Conservation (phyloP, 2,113 vertebrate genomes). For the Rhombomys opimus region DNA sequence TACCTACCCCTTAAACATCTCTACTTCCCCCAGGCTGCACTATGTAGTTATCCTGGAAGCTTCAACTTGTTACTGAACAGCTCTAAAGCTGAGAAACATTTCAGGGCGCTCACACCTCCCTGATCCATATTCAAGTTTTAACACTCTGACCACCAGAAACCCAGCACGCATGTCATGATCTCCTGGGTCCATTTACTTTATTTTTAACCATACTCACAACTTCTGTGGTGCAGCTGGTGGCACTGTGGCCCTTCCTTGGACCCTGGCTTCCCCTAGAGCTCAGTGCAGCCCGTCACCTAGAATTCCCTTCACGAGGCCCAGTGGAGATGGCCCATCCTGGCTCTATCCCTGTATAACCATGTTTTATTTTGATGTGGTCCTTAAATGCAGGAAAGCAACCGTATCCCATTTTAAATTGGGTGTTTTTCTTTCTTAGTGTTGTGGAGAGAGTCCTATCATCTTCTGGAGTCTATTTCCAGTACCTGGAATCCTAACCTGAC, state of each 20-base stretch:
- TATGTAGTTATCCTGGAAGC: too few relatives aligned
- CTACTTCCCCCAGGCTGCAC: rapidly evolving
- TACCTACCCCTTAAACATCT: rapidly evolving
- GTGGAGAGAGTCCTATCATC: rapidly evolving
- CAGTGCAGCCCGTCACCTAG: rapidly evolving
- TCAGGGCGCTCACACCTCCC: not conserved
- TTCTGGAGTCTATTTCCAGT: not conserved
- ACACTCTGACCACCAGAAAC: rapidly evolving
- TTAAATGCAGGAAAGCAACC: not conserved
- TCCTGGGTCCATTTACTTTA: rapidly evolving
- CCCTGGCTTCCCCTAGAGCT: rapidly evolving
- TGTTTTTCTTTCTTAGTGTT: not conserved
- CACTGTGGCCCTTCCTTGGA: rapidly evolving
- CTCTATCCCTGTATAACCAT: not conserved
- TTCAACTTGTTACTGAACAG: not conserved
- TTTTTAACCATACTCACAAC: rapidly evolving
- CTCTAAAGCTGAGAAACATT: rapidly evolving
- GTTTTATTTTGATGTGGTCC: not conserved
- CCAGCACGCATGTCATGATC: rapidly evolving
- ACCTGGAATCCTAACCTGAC: rapidly evolving
- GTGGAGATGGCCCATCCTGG: rapidly evolving
- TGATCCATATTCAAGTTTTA: rapidly evolving
- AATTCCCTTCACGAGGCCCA: rapidly evolving
- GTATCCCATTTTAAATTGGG: not conserved
- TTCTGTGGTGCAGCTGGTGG: rapidly evolving